phyloP scores from a whole-genome alignment of 2,797 vertebrate genomes.

The Toxotes lorentzi region DNA sequence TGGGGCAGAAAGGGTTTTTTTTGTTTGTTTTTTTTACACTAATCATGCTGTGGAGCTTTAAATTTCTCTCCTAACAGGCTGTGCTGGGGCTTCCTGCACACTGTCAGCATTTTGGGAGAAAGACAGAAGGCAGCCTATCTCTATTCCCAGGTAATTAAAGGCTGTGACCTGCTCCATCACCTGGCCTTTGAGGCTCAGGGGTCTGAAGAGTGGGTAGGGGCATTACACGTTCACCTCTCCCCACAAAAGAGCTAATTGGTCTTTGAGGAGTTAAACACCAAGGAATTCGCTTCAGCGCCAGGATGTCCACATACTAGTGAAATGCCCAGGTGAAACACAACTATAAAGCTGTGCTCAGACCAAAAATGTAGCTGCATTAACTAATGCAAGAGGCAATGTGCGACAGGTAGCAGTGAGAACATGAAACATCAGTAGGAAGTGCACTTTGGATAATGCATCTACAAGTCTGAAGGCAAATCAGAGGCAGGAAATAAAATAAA shows the following conservation, averaged over 20 bases:
- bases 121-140: slow-evolving; percentile 51
- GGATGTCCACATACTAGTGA: background rate
- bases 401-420: background rate
- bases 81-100: slow-evolving; percentile 27
- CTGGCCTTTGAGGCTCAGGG: slow-evolving; percentile 30
- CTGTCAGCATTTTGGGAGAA: slow-evolving; percentile 52
- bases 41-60: slow-evolving; percentile 26
- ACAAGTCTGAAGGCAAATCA: slow-evolving; percentile 7
- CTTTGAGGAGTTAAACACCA: slow-evolving; percentile 13
- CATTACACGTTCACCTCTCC: slow-evolving; percentile 20
- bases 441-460: background rate
- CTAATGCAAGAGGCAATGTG: background rate
- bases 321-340: slow-evolving; percentile 1
- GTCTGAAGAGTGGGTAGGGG: slow-evolving; percentile 21
- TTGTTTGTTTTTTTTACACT: background rate
- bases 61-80: slow-evolving; percentile 36
- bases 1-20: background rate
- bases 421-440: background rate
- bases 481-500: background rate
- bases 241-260: slow-evolving; percentile 13
- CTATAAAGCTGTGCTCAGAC: background rate
- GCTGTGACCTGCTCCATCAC: slow-evolving; percentile 46
- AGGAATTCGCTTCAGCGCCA: slow-evolving; percentile 8
- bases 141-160: slow-evolving; percentile 60
- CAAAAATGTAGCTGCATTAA: background rate